Conservation (phyloP, 23 tunicate species). For the Ciona savignyi region DNA sequence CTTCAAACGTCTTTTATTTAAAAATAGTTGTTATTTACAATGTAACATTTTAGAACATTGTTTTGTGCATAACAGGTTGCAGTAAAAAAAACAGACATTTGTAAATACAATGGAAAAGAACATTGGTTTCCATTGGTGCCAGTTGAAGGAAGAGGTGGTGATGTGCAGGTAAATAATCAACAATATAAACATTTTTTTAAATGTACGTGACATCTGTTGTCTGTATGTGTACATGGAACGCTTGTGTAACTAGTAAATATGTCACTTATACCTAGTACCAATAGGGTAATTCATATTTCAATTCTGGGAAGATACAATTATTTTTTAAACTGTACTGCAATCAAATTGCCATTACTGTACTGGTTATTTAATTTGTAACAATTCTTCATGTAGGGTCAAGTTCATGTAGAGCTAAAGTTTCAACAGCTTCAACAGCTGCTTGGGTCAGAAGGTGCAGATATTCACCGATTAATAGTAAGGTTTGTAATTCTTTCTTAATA, state of each 20-base stretch:
- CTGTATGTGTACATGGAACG: background rate
- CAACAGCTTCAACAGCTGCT: slow-evolving; percentile 4
- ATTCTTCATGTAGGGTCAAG: slow-evolving; percentile 31
- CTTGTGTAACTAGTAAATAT: background rate
- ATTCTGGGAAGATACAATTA: background rate
- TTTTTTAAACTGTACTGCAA: background rate
- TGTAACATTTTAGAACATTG: too few species aligned
- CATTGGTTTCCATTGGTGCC: too few species aligned
- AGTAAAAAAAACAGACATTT: slow-evolving; percentile 19
- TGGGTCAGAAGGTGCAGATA: slow-evolving; percentile 10
- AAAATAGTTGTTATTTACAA: too few species aligned
- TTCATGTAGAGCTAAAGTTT: slow-evolving; percentile 32
- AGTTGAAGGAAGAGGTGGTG: too few species aligned
- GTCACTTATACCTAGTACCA: background rate
- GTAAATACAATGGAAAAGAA: too few species aligned
- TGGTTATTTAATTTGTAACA: too few species aligned
- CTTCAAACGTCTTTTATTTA: too few species aligned
- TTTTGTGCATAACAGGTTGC: too few species aligned
- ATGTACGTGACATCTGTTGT: background rate
- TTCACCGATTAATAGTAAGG: slow-evolving; percentile 21
- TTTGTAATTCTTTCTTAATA: too few species aligned
- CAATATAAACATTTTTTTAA: too few species aligned
- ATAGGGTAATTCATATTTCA: background rate
- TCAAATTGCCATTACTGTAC: background rate
- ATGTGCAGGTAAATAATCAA: background rate